These are phyloP conservation scores for Cichladusa arquata DNA, from an alignment of 2,113 vertebrate genomes.

Conservation along the genomic window DNA sequence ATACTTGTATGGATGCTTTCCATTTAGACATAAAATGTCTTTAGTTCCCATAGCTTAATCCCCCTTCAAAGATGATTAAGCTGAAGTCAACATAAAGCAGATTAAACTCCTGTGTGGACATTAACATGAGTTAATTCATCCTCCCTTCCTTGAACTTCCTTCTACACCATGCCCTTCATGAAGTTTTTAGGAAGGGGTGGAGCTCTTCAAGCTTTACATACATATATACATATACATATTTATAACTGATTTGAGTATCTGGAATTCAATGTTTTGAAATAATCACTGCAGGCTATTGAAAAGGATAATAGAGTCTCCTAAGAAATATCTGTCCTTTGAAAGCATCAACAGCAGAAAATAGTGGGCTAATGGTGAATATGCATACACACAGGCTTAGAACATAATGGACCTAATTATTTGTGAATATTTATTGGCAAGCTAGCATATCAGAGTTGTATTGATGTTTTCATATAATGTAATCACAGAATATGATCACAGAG, in stretches of 20 bases:
- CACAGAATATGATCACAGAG: background rate
- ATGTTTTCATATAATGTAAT: background rate
- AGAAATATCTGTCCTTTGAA: background rate
- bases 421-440: background rate
- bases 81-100: constrained; percentile 9
- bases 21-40: constrained; percentile 6
- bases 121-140: background rate
- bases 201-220: background rate
- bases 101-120: constrained; percentile 5
- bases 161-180: background rate
- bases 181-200: background rate
- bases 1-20: background rate
- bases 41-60: constrained; percentile 27
- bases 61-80: background rate
- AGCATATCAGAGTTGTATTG: background rate
- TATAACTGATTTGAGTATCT: background rate
- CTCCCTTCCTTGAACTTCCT: background rate
- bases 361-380: background rate
- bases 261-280: background rate
- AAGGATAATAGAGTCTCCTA: background rate
- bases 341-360: background rate
- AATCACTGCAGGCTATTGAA: background rate
- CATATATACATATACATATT: background rate
- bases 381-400: background rate
- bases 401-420: background rate